Evolutionary conservation across 2,113 vertebrate genomes (phyloP), one percentile per base, ranked within the genome.

Genomic region (Garra rufa): DNA sequence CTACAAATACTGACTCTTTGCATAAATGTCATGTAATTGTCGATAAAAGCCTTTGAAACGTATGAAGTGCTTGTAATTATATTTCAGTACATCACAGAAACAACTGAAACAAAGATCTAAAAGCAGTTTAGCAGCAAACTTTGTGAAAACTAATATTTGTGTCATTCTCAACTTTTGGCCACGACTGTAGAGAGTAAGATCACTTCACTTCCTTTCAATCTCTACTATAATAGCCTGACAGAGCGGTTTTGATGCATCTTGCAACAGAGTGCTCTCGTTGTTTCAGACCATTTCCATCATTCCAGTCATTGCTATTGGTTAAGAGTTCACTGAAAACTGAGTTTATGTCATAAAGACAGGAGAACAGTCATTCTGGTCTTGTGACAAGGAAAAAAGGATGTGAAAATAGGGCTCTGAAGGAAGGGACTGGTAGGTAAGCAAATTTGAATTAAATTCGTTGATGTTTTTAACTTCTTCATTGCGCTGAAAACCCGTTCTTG

Each of bases 361-460:
- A 55, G 48, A 75, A 76, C 50, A 69, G 52, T n/a, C 80, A 11
- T 21, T 14, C 3, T 5, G 1, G 21, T 85, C 90, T 28, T 10
- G 85, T 93, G 93, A 93, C 28, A 2, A 4, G 78, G 83, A 89
- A 88, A 48, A 85, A 84, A 87, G 79, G 13, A n/a, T 14, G 71
- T 52, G 52, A 13, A 69, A 19, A 11, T 9, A 4, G 1, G 15
- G 76, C 7, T 0, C 5, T 0, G 1, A 0, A 2, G 0, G 6
- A 59, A 86, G 77, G 76, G 34, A 0, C 2, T 71, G 41, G 85
- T 9, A 26, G n/a, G n/a, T n/a, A n/a, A 83, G 15, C 0, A 41
- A 11, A 44, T 48, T 28, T 19, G 19, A 9, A 13, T 15, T 9
- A 11, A 52, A 2, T 17, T 21, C 6, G 2, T 15, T 26, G 6